Conservation (phyloP, 2,888 invertebrate genomes). For the Priocnemis perturbator region DNA sequence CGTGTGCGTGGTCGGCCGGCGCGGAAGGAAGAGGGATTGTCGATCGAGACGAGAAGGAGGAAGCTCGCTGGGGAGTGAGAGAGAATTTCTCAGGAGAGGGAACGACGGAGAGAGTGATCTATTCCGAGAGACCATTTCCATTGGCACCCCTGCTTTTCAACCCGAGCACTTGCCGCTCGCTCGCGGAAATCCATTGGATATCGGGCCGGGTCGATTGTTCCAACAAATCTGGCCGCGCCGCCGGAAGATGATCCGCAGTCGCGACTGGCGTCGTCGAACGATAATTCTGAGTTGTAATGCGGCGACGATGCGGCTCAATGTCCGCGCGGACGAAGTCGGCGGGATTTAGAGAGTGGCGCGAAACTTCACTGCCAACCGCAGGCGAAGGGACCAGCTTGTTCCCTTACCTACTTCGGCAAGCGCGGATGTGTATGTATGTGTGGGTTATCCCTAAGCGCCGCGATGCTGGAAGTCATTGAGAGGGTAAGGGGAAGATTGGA, state of each 20-base stretch:
- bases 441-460: neutral
- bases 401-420: too few relatives aligned
- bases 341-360: conserved; percentile 19
- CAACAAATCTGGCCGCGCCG: conserved; percentile 28
- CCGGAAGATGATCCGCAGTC: conserved; percentile 27
- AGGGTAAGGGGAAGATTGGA: too few relatives aligned
- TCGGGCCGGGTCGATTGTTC: conserved; percentile 43
- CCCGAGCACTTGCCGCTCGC: conserved; percentile 33
- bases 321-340: conserved; percentile 12
- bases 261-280: conserved; percentile 32
- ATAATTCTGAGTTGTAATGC: conserved; percentile 44
- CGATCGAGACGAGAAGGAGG: neutral
- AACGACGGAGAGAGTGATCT: conserved; percentile 23
- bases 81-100: conserved; percentile 3
- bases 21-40: conserved; percentile 1
- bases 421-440: neutral
- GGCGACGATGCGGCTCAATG: conserved; percentile 30
- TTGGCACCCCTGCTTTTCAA: conserved; percentile 29
- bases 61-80: neutral
- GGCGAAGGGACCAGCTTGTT: too few relatives aligned
- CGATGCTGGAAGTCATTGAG: too few relatives aligned
- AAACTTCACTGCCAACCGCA: too few relatives aligned
- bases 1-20: conserved; percentile 9
- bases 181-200: conserved; percentile 44
- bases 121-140: conserved; percentile 41